Base-by-base conservation (phyloP, 2,797 vertebrate species). In the Coccyzus lansbergi region DNA sequence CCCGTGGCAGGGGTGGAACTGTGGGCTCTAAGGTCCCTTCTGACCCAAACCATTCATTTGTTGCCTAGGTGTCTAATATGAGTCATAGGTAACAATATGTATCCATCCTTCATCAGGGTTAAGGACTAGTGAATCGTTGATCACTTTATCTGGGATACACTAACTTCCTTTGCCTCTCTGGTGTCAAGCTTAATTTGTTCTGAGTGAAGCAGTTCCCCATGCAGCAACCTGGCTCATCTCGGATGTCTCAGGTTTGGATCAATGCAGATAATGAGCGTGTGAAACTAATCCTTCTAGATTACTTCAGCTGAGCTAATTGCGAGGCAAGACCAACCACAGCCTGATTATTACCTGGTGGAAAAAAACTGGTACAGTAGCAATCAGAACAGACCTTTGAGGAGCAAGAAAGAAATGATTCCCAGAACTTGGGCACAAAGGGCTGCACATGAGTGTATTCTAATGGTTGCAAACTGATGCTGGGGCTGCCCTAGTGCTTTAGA, bases 381-480 rank as follows among this genome's bases (percentile, higher is more conserved):
- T 65, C 42, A 20, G 10, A 60, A 5, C 4, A 8, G 33, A 24
- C 46, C 20, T 44, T 3, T 16, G 17, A 38, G 64, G 42, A 68
- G 17, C 49, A 19, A 4, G 74, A 42, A 33, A 15, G n/a, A n/a
- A 60, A 14, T 15, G 28, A 21, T 6, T 9, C 4, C 1, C 31
- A 34, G 65, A 40, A 12, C 58, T 63, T 34, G 56, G 65, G 31
- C 34, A 12, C 29, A 7, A 14, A 2, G 21, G 28, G 7, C 55
- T 56, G 34, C 19, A 1, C 63, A 10, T 10, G 3, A 22, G 16
- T 3, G n/a, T 42, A 1, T 29, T 42, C 33, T 40, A 7, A 5
- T 6, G 7, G 24, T 21, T 34, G 55, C 56, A 51, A 13, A 33
- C 26, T 26, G 44, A 12, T 15, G 55, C 34, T 31, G 64, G 63